These are phyloP conservation scores for Leptonema lineaticorne DNA, from an alignment of 1,140 invertebrate species.

Conservation along the genomic window DNA sequence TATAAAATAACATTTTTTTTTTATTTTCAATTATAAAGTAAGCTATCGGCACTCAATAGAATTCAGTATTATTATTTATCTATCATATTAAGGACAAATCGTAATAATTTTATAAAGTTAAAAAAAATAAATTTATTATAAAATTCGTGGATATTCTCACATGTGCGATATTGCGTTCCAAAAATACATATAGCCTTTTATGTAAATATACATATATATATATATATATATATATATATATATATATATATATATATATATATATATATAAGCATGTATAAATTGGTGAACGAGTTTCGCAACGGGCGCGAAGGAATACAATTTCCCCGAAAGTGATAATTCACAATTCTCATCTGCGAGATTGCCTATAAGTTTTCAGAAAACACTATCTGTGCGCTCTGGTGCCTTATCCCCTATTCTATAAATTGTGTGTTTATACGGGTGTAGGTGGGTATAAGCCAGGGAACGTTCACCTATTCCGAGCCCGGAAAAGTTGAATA, in stretches of 20 bases:
- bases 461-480: constrained; percentile 38
- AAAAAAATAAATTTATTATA: no score
- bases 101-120: no score
- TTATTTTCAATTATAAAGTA: no score
- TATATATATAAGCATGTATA: not conserved
- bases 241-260: not conserved
- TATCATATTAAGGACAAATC: no score
- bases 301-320: constrained; percentile 24
- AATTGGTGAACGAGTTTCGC: constrained; percentile 12
- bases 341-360: constrained; percentile 43
- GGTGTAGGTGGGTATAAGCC: constrained; percentile 31
- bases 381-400: constrained; percentile 39
- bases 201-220: no score
- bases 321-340: constrained; percentile 38
- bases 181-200: no score
- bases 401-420: constrained; percentile 32
- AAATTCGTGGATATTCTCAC: no score
- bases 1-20: no score
- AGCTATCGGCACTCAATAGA: no score
- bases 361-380: constrained; percentile 42
- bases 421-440: constrained; percentile 42
- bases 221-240: no score
- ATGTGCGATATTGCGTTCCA: no score
- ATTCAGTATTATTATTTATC: no score
- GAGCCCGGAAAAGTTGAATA: constrained; percentile 22